These are phyloP conservation scores for Diabrotica balteata DNA, from an alignment of 2,888 invertebrate genomes.

Conservation along the genomic window DNA sequence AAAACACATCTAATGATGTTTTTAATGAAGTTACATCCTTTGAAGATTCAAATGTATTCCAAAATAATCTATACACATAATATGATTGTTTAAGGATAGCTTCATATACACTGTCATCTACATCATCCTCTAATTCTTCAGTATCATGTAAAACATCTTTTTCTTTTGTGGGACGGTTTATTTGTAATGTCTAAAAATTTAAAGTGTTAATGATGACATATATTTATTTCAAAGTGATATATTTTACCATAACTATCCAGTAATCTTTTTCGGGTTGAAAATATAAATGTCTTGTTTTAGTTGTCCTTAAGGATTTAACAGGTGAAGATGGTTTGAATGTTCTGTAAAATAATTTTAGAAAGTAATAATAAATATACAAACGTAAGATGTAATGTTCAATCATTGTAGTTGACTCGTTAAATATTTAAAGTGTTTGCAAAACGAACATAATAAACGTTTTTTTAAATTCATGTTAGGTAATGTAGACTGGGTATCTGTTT, in stretches of 20 bases:
- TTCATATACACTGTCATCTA: slow-evolving; percentile 78
- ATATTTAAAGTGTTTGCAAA: no score
- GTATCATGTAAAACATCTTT: slow-evolving; percentile 73
- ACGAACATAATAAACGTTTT: no score
- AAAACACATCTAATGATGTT: slow-evolving; percentile 79
- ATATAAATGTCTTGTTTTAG: slow-evolving; percentile 87
- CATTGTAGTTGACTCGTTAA: no score
- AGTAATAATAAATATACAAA: no score
- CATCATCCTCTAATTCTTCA: slow-evolving; percentile 83
- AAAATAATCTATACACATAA: slow-evolving; percentile 84
- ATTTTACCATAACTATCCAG: slow-evolving; percentile 88
- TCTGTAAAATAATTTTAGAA: slow-evolving; percentile 59
- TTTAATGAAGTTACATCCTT: slow-evolving; percentile 68
- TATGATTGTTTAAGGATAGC: slow-evolving; percentile 79
- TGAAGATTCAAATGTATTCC: slow-evolving; percentile 76
- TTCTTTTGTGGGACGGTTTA: slow-evolving; percentile 75
- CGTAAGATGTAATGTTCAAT: no score
- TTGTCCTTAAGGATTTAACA: slow-evolving; percentile 87
- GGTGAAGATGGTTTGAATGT: slow-evolving; percentile 80
- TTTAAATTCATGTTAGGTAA: no score
- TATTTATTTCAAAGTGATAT: not conserved
- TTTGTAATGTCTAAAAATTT: slow-evolving; percentile 72
- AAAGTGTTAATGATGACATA: not conserved
- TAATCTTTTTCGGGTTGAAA: slow-evolving; percentile 85
- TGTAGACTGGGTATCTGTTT: no score